Conservation (phyloP, 1,140 invertebrate genomes). For the Mylabris phalerata region DNA sequence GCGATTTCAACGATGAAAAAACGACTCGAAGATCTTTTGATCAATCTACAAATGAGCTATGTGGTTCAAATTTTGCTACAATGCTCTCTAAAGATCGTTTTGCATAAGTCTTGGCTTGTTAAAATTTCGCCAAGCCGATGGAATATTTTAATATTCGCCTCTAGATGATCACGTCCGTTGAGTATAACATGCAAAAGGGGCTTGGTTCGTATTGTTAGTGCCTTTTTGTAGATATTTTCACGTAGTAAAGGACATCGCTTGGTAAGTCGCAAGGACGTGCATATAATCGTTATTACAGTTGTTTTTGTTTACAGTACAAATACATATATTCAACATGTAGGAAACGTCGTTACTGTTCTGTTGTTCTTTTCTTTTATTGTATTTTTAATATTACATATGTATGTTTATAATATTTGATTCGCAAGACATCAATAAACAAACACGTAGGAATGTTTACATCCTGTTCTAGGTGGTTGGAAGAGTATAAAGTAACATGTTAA, state of each 20-base stretch:
- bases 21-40: too few species aligned
- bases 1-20: too few species aligned
- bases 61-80: too few species aligned
- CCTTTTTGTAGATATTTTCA: not conserved
- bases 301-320: not conserved
- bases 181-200: not conserved
- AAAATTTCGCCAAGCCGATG: not conserved
- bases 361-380: not conserved
- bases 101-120: not conserved
- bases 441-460: conserved; percentile 1
- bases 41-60: too few species aligned
- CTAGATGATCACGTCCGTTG: not conserved
- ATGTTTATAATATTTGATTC: not conserved
- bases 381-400: not conserved
- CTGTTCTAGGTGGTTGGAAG: not conserved
- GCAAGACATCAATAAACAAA: not conserved
- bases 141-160: conserved; percentile 1
- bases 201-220: not conserved
- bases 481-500: not conserved
- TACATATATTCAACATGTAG: not conserved
- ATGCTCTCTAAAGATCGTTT: too few species aligned
- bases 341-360: not conserved
- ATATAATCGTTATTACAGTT: not conserved
- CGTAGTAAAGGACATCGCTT: conserved; percentile 1
- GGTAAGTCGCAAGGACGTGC: not conserved